Percentiles rank a stretch among this genome's conserved stretches.
phyloP scores from a whole-genome alignment of 37 sponge, comb jelly and placozoan genomes.

The Cladorhizidae sp. region DNA sequence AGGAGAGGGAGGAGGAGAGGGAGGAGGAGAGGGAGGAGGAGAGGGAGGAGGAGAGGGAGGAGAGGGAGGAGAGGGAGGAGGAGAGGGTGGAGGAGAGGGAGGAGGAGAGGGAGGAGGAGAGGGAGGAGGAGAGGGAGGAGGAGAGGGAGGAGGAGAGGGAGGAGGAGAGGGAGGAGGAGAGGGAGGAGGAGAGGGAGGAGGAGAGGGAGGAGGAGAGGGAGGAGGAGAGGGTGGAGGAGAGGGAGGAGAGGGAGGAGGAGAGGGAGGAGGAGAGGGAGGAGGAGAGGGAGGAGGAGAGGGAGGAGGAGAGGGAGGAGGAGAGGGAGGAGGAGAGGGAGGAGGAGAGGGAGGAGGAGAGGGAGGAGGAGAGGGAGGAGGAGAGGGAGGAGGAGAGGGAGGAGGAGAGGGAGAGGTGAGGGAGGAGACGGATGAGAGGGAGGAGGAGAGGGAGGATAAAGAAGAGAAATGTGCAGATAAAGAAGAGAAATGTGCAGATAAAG shows the following conservation, averaged over 20 bases:
- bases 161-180: no score
- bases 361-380: background rate
- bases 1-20: background rate
- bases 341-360: background rate
- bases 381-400: background rate
- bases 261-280: background rate
- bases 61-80: background rate
- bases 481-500: background rate
- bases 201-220: slow-evolving; percentile 1
- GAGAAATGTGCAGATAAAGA: no score
- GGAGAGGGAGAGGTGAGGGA: background rate
- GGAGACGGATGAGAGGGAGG: no score
- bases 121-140: no score
- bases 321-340: background rate
- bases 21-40: background rate
- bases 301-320: background rate
- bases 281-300: no score
- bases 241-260: background rate
- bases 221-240: background rate
- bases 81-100: background rate
- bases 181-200: background rate
- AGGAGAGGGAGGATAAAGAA: no score
- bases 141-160: no score
- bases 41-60: background rate
- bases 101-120: background rate